phyloP scores from a whole-genome alignment of 2,888 invertebrate genomes.

The Eutolmus rufibarbis region DNA sequence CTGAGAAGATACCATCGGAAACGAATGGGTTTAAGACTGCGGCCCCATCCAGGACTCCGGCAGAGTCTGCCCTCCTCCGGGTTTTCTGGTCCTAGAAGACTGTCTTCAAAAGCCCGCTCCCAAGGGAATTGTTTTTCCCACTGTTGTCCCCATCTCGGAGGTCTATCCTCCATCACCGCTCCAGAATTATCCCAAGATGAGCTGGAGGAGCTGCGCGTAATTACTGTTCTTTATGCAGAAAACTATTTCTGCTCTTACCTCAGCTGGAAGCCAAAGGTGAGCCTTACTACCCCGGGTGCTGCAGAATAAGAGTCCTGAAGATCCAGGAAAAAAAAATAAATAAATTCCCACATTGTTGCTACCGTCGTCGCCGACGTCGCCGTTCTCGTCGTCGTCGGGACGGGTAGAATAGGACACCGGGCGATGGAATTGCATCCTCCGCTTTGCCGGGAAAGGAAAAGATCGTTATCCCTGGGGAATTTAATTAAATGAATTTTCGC shows the following conservation, averaged over 20 bases:
- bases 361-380: background rate
- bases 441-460: background rate
- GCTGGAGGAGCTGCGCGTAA: background rate
- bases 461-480: background rate
- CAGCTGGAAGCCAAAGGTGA: background rate
- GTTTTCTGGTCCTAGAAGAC: background rate
- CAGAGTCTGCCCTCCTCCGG: background rate
- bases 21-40: background rate
- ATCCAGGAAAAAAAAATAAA: background rate
- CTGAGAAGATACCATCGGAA: background rate
- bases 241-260: background rate
- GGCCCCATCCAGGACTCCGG: background rate
- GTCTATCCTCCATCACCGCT: background rate
- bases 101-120: background rate
- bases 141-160: background rate
- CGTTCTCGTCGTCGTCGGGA: background rate
- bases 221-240: background rate
- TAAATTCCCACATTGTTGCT: background rate
- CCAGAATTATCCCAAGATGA: background rate
- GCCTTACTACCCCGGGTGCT: background rate
- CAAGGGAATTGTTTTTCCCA: background rate
- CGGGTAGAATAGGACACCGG: background rate
- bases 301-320: background rate
- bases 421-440: background rate
- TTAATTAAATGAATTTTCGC: conserved; percentile 24